A percentile compares a stretch with the other conserved stretches of the same genome.
Conservation (phyloP, 2,797 vertebrate species). For the Poecilia picta region DNA sequence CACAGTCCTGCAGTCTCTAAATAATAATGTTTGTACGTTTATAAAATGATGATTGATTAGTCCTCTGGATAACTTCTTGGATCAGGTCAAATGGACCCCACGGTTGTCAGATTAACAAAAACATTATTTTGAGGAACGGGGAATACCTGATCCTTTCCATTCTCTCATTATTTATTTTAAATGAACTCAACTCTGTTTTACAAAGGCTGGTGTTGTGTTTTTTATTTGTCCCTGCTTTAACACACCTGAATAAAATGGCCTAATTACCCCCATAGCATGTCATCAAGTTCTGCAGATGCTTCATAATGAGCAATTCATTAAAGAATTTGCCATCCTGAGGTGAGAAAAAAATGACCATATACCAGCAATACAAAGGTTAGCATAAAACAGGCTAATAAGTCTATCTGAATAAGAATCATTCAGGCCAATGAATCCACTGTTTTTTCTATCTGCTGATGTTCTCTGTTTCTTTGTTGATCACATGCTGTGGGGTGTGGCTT, state of each 20-base stretch:
- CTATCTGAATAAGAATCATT: neutral
- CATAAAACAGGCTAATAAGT: neutral
- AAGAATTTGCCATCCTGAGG: neutral
- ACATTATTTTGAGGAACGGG: neutral
- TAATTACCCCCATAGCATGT: neutral
- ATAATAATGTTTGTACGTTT: neutral
- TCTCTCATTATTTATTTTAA: neutral
- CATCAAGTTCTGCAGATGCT: neutral
- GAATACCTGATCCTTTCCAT: neutral
- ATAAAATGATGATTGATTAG: neutral
- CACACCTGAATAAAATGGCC: neutral
- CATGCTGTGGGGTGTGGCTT: neutral
- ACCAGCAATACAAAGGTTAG: neutral
- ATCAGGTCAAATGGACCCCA: neutral
- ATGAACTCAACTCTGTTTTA: neutral
- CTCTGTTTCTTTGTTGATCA: neutral
- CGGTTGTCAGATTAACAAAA: neutral
- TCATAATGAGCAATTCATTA: neutral
- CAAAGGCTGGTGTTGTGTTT: neutral
- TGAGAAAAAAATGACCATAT: neutral
- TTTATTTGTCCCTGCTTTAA: neutral
- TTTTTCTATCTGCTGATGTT: neutral
- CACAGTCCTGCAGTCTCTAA: neutral
- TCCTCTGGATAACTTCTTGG: neutral
- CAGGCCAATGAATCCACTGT: neutral